These are phyloP conservation scores for Sussaba pulchella DNA, from an alignment of 2,888 invertebrate genomes.

Conservation along the genomic window DNA sequence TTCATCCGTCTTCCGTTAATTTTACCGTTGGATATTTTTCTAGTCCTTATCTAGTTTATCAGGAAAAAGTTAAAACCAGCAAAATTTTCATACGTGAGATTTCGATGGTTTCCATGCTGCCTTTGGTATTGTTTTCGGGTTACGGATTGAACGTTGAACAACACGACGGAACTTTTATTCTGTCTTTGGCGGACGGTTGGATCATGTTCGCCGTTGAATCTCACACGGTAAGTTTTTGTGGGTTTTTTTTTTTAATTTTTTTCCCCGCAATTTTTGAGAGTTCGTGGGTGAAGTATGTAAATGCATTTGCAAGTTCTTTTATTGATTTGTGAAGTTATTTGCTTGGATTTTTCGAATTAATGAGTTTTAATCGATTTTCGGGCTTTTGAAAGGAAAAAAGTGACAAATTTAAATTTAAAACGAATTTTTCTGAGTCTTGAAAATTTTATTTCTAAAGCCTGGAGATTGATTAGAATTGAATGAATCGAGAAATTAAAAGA, in stretches of 20 bases:
- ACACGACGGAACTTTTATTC: constrained; percentile 90
- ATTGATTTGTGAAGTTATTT: neutral
- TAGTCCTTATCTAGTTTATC: constrained; percentile 92
- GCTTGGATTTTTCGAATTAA: neutral
- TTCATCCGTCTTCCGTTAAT: constrained; percentile 93
- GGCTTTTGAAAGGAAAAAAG: too few species aligned
- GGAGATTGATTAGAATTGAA: too few species aligned
- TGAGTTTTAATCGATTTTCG: too few species aligned
- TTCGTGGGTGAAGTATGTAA: too few species aligned
- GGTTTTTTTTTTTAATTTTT: too few species aligned
- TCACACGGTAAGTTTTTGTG: constrained; percentile 89
- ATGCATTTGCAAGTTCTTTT: too few species aligned
- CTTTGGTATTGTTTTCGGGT: constrained; percentile 89
- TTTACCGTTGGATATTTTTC: constrained; percentile 88
- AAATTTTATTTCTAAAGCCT: too few species aligned
- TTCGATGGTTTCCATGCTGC: constrained; percentile 91
- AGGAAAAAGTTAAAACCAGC: constrained; percentile 93
- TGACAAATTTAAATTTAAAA: too few species aligned
- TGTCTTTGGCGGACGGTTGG: constrained; percentile 93
- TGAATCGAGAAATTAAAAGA: too few species aligned
- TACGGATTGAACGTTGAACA: constrained; percentile 90
- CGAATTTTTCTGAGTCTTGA: too few species aligned
- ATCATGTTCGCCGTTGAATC: constrained; percentile 92
- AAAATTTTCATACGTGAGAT: constrained; percentile 92
- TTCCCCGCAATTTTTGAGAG: too few species aligned